Evolutionary conservation across 2,797 vertebrate species (phyloP), one percentile per base, ranked within the genome.

Genomic region (Masticophis lateralis): DNA sequence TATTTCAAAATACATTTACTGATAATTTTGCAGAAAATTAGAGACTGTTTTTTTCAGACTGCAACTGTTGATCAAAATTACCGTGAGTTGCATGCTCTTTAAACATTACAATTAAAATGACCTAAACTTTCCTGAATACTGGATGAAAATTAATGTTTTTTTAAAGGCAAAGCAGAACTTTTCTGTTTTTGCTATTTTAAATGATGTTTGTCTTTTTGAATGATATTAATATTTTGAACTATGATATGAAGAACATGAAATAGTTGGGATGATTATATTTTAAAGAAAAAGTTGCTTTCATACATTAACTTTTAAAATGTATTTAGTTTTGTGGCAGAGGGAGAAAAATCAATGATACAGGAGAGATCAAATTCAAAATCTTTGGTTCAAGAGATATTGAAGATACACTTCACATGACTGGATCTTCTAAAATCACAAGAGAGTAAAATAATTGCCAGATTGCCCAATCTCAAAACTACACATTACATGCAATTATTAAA

Each of bases 31-130:
- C 53, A 91, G 79, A 86, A 0, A 11, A 47, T 1, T 37, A 0
- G 0, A 53, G 59, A 18, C n/a, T 0, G 0, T 57, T 51, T 87
- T 43, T 51, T 87, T 69, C 61, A 83, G 79, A 43, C 0, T 55
- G 11, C 47, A 60, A 57, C 32, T 95, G 25, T 10, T 89, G 87
- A 86, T 89, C 90, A 56, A 88, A 88, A 47, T 88, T 92, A 69
- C 86, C 83, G 7, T 86, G 59, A 56, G 60, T 88, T 89, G 53
- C 74, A 91, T 91, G 66, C 83, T 89, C 14, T 74, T 51, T 57
- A 59, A 7, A 51, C 60, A 53, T 91, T n/a, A 20, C 89, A 57
- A 0, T 91, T 96, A 92, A 83, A 90, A 53, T 14, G 92, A 87
- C 86, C 13, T 47, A 88, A 56, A n/a, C 56, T 22, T 87, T 55